Evolutionary conservation across 1,140 invertebrate genomes (phyloP).

Genomic region (Lanistes nyassanus): DNA sequence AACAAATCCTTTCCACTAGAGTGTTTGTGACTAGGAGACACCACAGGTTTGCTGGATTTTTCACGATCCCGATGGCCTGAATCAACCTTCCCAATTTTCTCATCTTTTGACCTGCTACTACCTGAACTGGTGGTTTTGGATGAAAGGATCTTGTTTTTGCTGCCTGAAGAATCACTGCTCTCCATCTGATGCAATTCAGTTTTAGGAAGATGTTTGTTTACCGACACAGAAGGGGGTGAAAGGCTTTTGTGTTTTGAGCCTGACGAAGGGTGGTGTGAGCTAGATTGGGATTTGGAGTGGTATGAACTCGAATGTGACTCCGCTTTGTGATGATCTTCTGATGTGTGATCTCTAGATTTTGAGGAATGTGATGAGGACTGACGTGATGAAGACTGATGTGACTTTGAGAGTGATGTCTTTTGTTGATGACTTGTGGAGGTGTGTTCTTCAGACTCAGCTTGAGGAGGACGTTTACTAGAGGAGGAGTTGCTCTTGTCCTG

Average conservation of each 20-base stretch:
- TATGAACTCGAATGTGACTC: no score
- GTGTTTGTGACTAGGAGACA: no score
- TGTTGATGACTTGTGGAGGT: neutral
- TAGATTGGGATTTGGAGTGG: no score
- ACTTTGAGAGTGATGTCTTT: neutral
- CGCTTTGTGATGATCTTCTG: neutral
- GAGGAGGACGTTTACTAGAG: neutral
- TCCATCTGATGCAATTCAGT: no score
- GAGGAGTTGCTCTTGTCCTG: neutral
- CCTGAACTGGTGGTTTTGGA: neutral
- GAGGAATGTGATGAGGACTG: neutral
- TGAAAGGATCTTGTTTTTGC: no score
- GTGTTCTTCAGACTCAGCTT: neutral
- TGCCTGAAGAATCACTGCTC: no score
- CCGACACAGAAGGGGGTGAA: no score
- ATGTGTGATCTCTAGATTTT: neutral
- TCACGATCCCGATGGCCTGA: neutral
- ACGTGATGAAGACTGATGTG: slow-evolving; percentile 5
- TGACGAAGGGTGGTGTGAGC: no score
- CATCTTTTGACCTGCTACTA: neutral
- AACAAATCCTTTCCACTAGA: no score
- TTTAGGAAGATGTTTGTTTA: no score
- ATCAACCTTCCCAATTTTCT: neutral
- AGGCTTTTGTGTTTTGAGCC: no score
- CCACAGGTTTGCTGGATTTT: neutral